Percentiles rank a stretch among this genome's conserved stretches.
Conservation (phyloP, 2,797 vertebrate species). For the Tarsius wallacei region DNA sequence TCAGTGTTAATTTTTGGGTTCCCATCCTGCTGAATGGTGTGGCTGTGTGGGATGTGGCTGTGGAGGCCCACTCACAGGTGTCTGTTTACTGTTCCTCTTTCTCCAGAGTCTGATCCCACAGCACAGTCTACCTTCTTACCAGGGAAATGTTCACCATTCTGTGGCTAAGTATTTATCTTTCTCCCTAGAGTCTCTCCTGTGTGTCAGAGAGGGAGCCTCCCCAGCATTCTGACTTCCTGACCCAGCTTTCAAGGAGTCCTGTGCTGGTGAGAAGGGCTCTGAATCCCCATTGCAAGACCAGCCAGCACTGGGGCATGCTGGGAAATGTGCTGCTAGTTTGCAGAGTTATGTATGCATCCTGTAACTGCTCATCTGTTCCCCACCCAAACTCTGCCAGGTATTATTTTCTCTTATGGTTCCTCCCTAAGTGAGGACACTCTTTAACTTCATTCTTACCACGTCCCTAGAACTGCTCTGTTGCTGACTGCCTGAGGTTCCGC, state of each 20-base stretch:
- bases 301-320: background rate
- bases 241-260: conserved; percentile 33
- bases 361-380: background rate
- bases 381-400: background rate
- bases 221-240: conserved; percentile 63
- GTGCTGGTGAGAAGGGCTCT: conserved; percentile 77
- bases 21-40: conserved; percentile 88
- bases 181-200: conserved; percentile 72
- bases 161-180: background rate
- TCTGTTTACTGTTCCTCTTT: background rate
- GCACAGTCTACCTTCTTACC: background rate
- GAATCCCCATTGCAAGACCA: too few relatives aligned
- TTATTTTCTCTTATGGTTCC: background rate
- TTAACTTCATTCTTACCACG: background rate
- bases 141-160: background rate
- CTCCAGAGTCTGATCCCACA: background rate
- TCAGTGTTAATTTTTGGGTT: conserved; percentile 91
- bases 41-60: conserved; percentile 78
- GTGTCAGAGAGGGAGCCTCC: conserved; percentile 53
- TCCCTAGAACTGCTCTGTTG: conserved; percentile 92
- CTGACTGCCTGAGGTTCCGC: conserved; percentile 89
- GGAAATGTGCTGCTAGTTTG: background rate
- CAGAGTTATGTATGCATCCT: background rate
- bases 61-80: conserved; percentile 73
- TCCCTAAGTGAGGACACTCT: background rate